Evolutionary conservation across 2,797 vertebrate species (phyloP), one percentile per base, ranked within the genome.

Genomic region (Acipenser transmontanus): DNA sequence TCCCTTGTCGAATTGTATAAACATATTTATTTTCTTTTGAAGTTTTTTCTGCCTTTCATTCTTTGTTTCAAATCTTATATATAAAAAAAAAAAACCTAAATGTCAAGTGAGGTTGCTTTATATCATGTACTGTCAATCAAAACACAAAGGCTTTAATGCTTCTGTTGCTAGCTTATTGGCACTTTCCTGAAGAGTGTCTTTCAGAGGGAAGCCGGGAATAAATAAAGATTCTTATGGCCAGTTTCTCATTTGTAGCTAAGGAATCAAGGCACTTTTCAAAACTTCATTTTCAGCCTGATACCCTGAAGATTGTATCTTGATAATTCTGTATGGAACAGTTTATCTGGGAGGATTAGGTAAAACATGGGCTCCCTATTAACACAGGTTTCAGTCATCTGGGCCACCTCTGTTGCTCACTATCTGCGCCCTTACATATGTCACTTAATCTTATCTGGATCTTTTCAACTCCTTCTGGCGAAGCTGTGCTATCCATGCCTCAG

Each of bases 201-300:
- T 82, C 87, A 85, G 83, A 88, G 88, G 84, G n/a, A 88, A 87
- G 87, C 20, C 78, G 66, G 86, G 82, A 86, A 93, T 89, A 88
- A 91, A 91, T 92, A 92, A 82, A 91, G 91, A 91, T 92, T 88
- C 89, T 89, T 89, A 86, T 87, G 89, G 83, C 89, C 88, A 62
- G 86, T 88, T 92, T 90, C 86, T 90, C 90, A 91, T 91, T 91
- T 91, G 87, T 89, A 87, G 88, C 88, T 85, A 85, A 89, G 83
- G 88, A 91, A 89, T 92, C 89, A 89, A 90, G 89, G 85, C 84
- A 85, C 84, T 87, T 88, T 66, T 70, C 49, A 91, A 92, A 95
- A 93, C 92, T 95, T 96, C 92, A 95, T 95, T 95, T 96, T 93
- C 91, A 92, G 90, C 87, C 90, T 93, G 93, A 96, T 95, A 93